Percentiles rank a stretch among this genome's conserved stretches.
Conservation (phyloP, 2,888 invertebrate species). For the Acronicta leporina region DNA sequence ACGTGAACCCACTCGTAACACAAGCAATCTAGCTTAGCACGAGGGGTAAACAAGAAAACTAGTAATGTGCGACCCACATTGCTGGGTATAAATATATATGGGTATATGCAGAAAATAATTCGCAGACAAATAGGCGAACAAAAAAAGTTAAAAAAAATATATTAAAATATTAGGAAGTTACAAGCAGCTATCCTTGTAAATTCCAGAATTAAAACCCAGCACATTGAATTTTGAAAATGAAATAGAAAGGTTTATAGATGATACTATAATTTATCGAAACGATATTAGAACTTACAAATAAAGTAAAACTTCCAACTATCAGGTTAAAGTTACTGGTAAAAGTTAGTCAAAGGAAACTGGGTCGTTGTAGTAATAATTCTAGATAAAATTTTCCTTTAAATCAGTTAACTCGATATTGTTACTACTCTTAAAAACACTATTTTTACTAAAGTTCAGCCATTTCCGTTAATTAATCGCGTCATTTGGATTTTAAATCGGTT, state of each 20-base stretch:
- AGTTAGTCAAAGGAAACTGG: constrained; percentile 27
- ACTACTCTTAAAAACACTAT: constrained; percentile 6
- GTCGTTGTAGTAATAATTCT: constrained; percentile 16
- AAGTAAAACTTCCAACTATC: constrained; percentile 29
- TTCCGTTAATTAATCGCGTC: constrained; percentile 8
- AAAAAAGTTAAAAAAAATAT: too few relatives aligned
- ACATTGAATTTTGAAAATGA: too few relatives aligned
- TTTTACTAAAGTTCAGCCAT: neutral
- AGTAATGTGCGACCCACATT: too few relatives aligned
- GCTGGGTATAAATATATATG: too few relatives aligned
- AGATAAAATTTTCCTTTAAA: constrained; percentile 13
- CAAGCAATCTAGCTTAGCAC: too few relatives aligned
- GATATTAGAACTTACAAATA: constrained; percentile 16
- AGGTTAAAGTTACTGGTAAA: constrained; percentile 15
- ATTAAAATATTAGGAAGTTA: too few relatives aligned
- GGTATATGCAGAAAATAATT: too few relatives aligned
- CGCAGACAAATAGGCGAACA: too few relatives aligned
- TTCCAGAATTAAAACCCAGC: too few relatives aligned
- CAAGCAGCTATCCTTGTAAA: too few relatives aligned
- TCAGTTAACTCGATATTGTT: constrained; percentile 17
- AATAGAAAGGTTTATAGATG: neutral
- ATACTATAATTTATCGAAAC: constrained; percentile 5
- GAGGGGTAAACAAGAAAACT: too few relatives aligned
- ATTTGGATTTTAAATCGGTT: neutral
- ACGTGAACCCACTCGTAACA: too few relatives aligned